These are phyloP conservation scores for Synodontis membranacea DNA, from an alignment of 2,113 vertebrate genomes.

Conservation along the genomic window DNA sequence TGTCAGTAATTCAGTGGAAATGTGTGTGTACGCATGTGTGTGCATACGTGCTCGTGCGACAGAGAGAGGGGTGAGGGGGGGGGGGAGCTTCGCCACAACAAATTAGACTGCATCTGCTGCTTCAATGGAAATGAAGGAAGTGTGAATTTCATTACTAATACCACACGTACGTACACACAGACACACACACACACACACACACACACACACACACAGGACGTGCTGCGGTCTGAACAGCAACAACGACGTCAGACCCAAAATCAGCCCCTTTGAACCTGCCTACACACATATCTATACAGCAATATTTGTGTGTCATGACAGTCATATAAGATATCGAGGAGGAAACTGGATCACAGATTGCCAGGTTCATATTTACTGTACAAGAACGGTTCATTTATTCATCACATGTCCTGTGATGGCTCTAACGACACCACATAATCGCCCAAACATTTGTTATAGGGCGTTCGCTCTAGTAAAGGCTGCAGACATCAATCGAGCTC, in stretches of 20 bases:
- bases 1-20: conserved; percentile 69
- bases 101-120: conserved; percentile 50
- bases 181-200: conserved; percentile 65
- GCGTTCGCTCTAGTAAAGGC: background rate
- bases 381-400: conserved; percentile 5
- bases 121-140: conserved; percentile 75
- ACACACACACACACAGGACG: conserved; percentile 73
- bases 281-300: conserved; percentile 47
- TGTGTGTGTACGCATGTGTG: background rate
- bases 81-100: conserved; percentile 51
- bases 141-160: conserved; percentile 71
- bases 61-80: background rate
- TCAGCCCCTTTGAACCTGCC: conserved; percentile 58
- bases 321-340: conserved; percentile 18
- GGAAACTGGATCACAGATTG: background rate
- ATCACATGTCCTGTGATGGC: background rate
- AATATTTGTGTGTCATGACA: conserved; percentile 42
- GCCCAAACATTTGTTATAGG: too few relatives aligned
- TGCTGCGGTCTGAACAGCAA: conserved; percentile 67
- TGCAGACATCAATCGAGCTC: background rate
- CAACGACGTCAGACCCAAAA: conserved; percentile 61
- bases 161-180: conserved; percentile 61
- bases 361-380: background rate
- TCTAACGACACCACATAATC: background rate
- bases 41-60: background rate